Conservation (phyloP, 2,113 vertebrate species). For the Epinephelus moara region DNA sequence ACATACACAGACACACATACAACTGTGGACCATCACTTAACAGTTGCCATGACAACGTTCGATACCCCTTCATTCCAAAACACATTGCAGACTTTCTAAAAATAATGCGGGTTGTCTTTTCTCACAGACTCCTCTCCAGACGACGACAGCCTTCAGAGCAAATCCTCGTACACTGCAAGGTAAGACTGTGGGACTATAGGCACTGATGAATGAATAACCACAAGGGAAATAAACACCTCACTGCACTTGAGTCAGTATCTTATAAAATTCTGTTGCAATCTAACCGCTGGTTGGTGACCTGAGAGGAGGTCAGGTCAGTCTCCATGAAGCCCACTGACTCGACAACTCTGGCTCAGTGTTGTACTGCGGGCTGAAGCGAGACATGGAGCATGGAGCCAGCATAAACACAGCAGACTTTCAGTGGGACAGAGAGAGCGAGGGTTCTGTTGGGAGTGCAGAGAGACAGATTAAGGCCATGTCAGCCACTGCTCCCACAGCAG, state of each 20-base stretch:
- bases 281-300: constrained; percentile 14
- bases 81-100: constrained; percentile 86
- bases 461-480: constrained; percentile 78
- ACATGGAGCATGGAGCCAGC: constrained; percentile 30
- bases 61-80: constrained; percentile 80
- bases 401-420: constrained; percentile 45
- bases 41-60: constrained; percentile 84
- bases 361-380: constrained; percentile 18
- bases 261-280: neutral
- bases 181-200: constrained; percentile 14
- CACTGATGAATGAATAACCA: constrained; percentile 6
- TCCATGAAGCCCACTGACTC: constrained; percentile 25
- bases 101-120: constrained; percentile 78
- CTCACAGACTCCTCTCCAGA: constrained; percentile 64
- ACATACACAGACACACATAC: constrained; percentile 28
- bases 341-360: constrained; percentile 31
- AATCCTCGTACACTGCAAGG: constrained; percentile 33
- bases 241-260: neutral
- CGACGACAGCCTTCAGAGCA: constrained; percentile 54
- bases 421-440: constrained; percentile 43
- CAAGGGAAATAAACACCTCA: neutral
- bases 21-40: constrained; percentile 66
- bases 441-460: constrained; percentile 44
- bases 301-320: constrained; percentile 9
- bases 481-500: constrained; percentile 56